phyloP scores from a whole-genome alignment of 1,140 invertebrate species.

The Leptinotarsa lineolata region DNA sequence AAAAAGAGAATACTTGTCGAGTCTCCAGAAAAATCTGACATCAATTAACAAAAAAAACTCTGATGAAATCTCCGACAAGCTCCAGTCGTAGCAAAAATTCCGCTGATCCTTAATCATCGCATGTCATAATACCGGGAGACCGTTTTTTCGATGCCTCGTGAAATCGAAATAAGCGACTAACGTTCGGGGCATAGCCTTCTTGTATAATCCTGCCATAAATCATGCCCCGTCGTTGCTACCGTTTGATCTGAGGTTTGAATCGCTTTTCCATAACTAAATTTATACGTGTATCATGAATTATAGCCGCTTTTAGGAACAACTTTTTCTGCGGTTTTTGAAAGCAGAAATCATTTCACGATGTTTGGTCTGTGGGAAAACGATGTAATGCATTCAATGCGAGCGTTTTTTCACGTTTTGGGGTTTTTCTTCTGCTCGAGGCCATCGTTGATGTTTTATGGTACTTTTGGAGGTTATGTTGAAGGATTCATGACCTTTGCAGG shows the following conservation, averaged over 20 bases:
- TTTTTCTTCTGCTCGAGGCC: too few species aligned
- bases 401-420: neutral
- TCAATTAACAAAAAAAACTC: neutral
- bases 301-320: constrained; percentile 20
- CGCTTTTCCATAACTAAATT: constrained; percentile 37
- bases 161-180: constrained; percentile 38
- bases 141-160: constrained; percentile 32
- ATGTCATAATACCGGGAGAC: constrained; percentile 33
- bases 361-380: constrained; percentile 21
- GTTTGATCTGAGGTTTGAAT: constrained; percentile 37
- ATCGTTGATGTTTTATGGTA: too few species aligned
- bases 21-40: too few species aligned
- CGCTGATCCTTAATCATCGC: constrained; percentile 31
- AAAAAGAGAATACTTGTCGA: too few species aligned
- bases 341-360: constrained; percentile 21
- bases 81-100: constrained; percentile 2
- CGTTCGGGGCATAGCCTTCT: constrained; percentile 27
- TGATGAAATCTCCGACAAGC: neutral
- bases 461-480: too few species aligned
- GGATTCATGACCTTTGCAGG: too few species aligned
- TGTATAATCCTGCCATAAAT: constrained; percentile 39
- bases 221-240: constrained; percentile 37
- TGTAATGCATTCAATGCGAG: constrained; percentile 22
- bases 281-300: constrained; percentile 36
- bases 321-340: constrained; percentile 24